A percentile compares a stretch with the other conserved stretches of the same genome.
Conservation (phyloP, 1,140 invertebrate genomes). For the Drosophila mauritiana region DNA sequence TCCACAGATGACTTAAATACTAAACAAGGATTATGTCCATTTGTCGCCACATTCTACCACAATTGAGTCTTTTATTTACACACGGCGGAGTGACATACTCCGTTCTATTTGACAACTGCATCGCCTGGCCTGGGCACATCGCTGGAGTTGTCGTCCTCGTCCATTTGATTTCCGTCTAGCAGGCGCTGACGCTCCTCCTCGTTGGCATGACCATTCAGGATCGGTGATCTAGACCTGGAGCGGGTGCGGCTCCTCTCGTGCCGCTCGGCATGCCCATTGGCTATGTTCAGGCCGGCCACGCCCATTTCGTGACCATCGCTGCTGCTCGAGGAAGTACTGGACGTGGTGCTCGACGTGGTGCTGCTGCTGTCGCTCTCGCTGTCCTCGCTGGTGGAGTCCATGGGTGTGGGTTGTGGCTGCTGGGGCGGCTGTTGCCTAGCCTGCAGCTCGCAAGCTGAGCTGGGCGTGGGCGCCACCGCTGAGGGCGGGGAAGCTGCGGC, state of each 20-base stretch:
- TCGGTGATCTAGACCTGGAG: conserved; percentile 51
- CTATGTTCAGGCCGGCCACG: conserved; percentile 66
- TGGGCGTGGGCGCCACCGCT: conserved; percentile 70
- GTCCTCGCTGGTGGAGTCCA: conserved; percentile 82
- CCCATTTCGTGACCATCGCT: conserved; percentile 70
- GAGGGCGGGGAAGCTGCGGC: conserved; percentile 78
- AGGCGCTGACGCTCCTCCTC: conserved; percentile 60
- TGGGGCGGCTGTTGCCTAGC: conserved; percentile 58
- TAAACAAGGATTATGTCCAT: conserved; percentile 23
- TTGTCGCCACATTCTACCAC: conserved; percentile 36
- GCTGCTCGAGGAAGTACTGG: conserved; percentile 66
- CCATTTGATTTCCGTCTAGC: conserved; percentile 61
- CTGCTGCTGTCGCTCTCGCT: conserved; percentile 84
- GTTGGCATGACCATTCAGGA: conserved; percentile 59
- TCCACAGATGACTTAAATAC: conserved; percentile 43
- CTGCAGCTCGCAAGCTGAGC: conserved; percentile 62
- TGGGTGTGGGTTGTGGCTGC: conserved; percentile 66
- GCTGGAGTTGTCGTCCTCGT: conserved; percentile 69
- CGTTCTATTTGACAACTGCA: conserved; percentile 37
- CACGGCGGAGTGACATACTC: neutral
- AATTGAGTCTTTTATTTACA: conserved; percentile 62
- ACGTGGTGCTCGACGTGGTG: conserved; percentile 73
- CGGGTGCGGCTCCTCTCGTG: conserved; percentile 48
- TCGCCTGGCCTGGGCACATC: conserved; percentile 42
- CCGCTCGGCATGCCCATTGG: conserved; percentile 67